Percentiles rank a stretch among this genome's conserved stretches.
Evolutionary conservation across 2,797 vertebrate genomes (phyloP).

Genomic region (Melanotaenia boesemani): DNA sequence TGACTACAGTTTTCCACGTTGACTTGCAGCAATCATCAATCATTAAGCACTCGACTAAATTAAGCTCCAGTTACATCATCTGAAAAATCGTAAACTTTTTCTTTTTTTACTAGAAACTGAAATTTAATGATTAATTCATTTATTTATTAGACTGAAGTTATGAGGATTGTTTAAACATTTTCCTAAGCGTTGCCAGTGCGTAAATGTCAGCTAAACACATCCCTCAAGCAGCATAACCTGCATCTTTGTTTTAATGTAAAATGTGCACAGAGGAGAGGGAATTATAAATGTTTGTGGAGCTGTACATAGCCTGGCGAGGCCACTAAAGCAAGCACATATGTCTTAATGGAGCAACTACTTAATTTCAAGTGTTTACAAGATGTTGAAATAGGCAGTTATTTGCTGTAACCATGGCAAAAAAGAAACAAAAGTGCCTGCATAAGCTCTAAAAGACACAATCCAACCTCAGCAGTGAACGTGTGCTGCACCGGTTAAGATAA

Average conservation of each 20-base stretch:
- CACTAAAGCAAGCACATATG: not conserved
- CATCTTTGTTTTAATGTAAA: not conserved
- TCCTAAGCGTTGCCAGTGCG: not conserved
- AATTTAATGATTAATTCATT: not conserved
- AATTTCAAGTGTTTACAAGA: not conserved
- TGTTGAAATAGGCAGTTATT: not conserved
- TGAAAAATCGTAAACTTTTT: not conserved
- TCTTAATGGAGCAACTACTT: not conserved
- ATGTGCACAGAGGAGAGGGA: not conserved
- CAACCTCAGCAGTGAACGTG: not conserved
- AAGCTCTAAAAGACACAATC: not conserved
- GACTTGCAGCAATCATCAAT: constrained; percentile 12
- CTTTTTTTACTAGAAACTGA: not conserved
- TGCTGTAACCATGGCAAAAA: constrained; percentile 9
- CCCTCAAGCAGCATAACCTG: not conserved
- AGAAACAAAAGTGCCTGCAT: not conserved
- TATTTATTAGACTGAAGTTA: not conserved
- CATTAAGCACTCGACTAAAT: not conserved
- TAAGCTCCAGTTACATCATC: not conserved
- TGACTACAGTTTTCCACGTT: constrained; percentile 16
- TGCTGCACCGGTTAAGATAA: not conserved
- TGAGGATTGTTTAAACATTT: not conserved
- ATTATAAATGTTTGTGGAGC: not conserved
- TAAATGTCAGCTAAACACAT: not conserved
- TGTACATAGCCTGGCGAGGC: not conserved